A percentile compares a stretch with the other conserved stretches of the same genome.
Conservation (phyloP, 2,888 invertebrate genomes). For the Lucinisca nassula region DNA sequence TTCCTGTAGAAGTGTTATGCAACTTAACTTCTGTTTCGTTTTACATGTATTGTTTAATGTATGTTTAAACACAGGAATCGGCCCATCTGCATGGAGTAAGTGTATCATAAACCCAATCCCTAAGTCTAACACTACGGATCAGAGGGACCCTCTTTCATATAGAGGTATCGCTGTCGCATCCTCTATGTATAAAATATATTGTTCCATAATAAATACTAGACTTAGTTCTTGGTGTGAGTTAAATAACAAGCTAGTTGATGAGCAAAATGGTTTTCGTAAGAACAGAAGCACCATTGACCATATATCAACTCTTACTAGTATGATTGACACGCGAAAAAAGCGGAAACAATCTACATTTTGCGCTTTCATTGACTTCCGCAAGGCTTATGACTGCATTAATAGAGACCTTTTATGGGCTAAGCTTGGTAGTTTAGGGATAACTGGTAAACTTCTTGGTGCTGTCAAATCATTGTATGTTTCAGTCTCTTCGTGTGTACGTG, state of each 20-base stretch:
- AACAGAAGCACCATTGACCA: slow-evolving; percentile 28
- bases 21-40: slow-evolving; percentile 22
- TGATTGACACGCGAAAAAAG: slow-evolving; percentile 27
- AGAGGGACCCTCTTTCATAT: slow-evolving; percentile 32
- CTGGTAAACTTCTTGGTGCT: slow-evolving; percentile 17
- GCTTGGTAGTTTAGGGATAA: slow-evolving; percentile 15
- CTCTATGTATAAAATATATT: slow-evolving; percentile 38
- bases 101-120: slow-evolving; percentile 43
- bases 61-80: slow-evolving; percentile 35
- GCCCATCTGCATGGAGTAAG: slow-evolving; percentile 41
- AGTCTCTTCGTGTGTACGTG: too few relatives aligned
- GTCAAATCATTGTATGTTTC: slow-evolving; percentile 26
- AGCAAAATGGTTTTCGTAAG: too few relatives aligned
- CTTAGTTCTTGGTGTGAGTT: neutral
- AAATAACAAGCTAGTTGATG: slow-evolving; percentile 44
- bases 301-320: slow-evolving; percentile 11
- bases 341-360: slow-evolving; percentile 31
- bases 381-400: slow-evolving; percentile 33
- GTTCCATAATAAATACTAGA: slow-evolving; percentile 28
- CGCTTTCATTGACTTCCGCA: slow-evolving; percentile 40
- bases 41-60: slow-evolving; percentile 39
- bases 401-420: slow-evolving; percentile 10
- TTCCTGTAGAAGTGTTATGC: slow-evolving; percentile 34
- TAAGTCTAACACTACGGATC: slow-evolving; percentile 21
- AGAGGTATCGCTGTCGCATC: slow-evolving; percentile 39